Evolutionary conservation across 2,888 invertebrate genomes (phyloP), one percentile per base, ranked within the genome.

Genomic region (Saturnia pavonia): DNA sequence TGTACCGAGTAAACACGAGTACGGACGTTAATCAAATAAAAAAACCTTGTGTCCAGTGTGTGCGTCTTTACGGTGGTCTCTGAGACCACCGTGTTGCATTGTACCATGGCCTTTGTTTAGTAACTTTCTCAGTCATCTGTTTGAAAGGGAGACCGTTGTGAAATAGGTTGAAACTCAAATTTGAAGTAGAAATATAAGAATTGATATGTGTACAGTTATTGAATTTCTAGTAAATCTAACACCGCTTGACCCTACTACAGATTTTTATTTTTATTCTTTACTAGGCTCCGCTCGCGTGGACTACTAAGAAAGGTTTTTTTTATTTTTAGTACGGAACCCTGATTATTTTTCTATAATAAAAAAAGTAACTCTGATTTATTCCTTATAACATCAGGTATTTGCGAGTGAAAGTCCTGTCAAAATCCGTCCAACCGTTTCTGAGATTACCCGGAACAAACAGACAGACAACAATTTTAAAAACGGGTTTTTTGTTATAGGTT

Each of bases 11-110:
- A 89, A 90, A 89, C 84, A 87, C 74, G 79, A 80, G 80, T 78
- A 78, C 75, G 84, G 82, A 83, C 86, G 85, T 82, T 87, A 85
- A 86, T 84, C 87, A 89, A 89, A 90, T 85, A 89, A 83, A 81
- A 85, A 81, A 81, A 82, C 27, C 8, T 25, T 60, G 88, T 85
- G 88, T 88, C 81, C 87, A 75, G 75, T 79, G 73, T 77, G 80
- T 79, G 80, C 65, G 34, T 60, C 65, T 40, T 83, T 83, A 83
- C 79, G 87, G 87, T 87, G 89, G 88, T 89, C 88, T 79, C 69
- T 77, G 85, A 73, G 87, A 86, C 87, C 86, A 88, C 88, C 88
- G 82, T 84, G 86, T 85, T 86, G 80, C 82, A 79, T 82, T 83
- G 82, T 84, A 79, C 69, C 78, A 76, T 73, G 71, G 73, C 78